Conservation (phyloP, 2,888 invertebrate genomes). For the Morpho deidamia region DNA sequence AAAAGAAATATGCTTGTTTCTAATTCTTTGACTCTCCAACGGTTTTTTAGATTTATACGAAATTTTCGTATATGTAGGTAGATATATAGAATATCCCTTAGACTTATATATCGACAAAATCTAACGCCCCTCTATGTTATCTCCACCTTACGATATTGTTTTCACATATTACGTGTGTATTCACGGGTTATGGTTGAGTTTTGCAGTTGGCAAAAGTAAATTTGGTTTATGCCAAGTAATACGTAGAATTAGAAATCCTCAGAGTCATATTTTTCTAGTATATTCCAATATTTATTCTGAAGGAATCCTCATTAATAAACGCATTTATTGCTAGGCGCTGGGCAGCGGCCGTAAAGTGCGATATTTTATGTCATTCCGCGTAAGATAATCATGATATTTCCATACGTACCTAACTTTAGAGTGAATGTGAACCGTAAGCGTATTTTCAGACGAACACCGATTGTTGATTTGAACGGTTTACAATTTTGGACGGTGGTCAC, state of each 20-base stretch:
- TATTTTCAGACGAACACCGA: constrained; percentile 12
- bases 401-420: constrained; percentile 27
- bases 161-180: no score
- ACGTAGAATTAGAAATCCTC: constrained; percentile 1
- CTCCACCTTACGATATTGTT: no score
- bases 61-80: no score
- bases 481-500: no score
- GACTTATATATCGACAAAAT: no score
- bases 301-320: constrained; percentile 35
- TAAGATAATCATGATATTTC: constrained; percentile 38
- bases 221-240: neutral
- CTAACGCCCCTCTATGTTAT: no score
- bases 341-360: constrained; percentile 34
- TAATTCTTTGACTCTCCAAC: no score
- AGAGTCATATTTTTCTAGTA: constrained; percentile 14
- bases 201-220: neutral
- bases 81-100: no score
- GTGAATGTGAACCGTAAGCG: constrained; percentile 9
- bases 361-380: constrained; percentile 37
- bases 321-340: constrained; percentile 39
- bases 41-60: no score
- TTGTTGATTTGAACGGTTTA: neutral
- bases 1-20: no score
- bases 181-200: neutral
- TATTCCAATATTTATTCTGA: constrained; percentile 15